Percentiles rank a stretch among this genome's conserved stretches.
Conservation (phyloP, 2,797 vertebrate genomes). For the Tenualosa thibaudeaui region DNA sequence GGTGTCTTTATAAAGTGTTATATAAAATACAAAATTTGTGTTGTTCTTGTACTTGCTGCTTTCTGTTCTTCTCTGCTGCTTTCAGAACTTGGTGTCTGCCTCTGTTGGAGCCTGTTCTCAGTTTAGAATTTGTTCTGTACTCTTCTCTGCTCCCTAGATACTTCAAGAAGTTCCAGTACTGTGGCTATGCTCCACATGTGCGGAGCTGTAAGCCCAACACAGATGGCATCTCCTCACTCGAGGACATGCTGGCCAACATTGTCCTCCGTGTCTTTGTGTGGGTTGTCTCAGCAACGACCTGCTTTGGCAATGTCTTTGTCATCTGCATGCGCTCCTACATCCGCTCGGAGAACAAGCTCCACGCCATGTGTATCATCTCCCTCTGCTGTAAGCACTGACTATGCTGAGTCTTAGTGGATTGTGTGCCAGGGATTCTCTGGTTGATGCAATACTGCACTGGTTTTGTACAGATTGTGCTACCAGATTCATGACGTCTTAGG, state of each 20-base stretch:
- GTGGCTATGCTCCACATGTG: constrained; percentile 92
- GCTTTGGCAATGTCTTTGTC: constrained; percentile 96
- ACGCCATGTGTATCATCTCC: constrained; percentile 94
- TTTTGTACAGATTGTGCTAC: background rate
- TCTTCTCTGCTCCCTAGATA: constrained; percentile 72
- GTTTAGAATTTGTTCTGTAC: background rate
- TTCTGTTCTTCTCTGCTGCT: too few species aligned
- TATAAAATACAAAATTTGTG: too few species aligned
- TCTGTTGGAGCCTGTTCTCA: background rate
- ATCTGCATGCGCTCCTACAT: constrained; percentile 96
- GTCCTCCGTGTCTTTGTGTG: constrained; percentile 95
- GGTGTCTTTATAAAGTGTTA: too few species aligned
- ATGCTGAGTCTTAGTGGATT: background rate
- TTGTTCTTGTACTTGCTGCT: too few species aligned
- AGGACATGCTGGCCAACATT: constrained; percentile 92
- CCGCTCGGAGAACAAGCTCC: constrained; percentile 93
- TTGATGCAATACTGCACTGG: background rate
- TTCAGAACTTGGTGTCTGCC: background rate
- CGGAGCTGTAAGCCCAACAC: constrained; percentile 98
- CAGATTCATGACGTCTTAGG: background rate
- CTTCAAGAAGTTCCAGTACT: constrained; percentile 99
- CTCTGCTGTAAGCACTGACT: constrained; percentile 89
- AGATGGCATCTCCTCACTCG: constrained; percentile 95
- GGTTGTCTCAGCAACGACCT: constrained; percentile 93
- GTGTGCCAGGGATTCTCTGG: too few species aligned